Percentiles rank a stretch among this genome's conserved stretches.
Conservation (phyloP, 2,797 vertebrate species). For the Acrossocheilus wenchowensis region DNA sequence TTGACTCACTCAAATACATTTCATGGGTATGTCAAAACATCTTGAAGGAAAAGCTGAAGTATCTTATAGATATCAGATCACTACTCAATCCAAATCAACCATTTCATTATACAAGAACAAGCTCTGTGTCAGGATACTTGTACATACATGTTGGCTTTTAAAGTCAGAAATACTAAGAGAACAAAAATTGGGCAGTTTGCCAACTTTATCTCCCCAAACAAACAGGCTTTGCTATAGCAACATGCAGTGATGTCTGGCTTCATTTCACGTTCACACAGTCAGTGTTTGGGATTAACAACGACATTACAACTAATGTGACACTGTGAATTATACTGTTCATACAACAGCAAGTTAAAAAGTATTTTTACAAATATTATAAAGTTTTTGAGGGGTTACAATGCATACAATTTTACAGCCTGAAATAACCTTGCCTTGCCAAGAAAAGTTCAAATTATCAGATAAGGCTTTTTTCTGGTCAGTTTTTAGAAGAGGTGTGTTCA, state of each 20-base stretch:
- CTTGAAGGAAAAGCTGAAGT: constrained; percentile 1
- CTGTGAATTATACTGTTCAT: not conserved
- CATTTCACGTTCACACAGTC: not conserved
- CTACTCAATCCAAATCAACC: not conserved
- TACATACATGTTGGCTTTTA: constrained; percentile 41
- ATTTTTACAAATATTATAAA: not conserved
- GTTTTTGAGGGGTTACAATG: not conserved
- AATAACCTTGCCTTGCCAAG: not conserved
- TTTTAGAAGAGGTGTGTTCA: too few relatives aligned
- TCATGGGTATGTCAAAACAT: not conserved
- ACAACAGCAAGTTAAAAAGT: not conserved
- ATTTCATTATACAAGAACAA: constrained; percentile 1
- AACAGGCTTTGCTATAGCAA: constrained; percentile 19
- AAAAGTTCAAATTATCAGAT: not conserved
- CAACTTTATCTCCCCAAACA: constrained; percentile 31
- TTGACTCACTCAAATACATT: not conserved
- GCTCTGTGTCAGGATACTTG: constrained; percentile 40
- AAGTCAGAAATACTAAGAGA: constrained; percentile 23
- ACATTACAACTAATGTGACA: not conserved
- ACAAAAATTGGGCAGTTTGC: not conserved
- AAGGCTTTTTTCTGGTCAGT: too few relatives aligned
- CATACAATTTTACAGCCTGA: not conserved
- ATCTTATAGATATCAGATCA: constrained; percentile 7
- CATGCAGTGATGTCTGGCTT: not conserved
- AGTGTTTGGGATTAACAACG: not conserved